Evolutionary conservation across 1,140 invertebrate species (phyloP), one percentile per base, ranked within the genome.

Genomic region (Brachionus paranguensis): DNA sequence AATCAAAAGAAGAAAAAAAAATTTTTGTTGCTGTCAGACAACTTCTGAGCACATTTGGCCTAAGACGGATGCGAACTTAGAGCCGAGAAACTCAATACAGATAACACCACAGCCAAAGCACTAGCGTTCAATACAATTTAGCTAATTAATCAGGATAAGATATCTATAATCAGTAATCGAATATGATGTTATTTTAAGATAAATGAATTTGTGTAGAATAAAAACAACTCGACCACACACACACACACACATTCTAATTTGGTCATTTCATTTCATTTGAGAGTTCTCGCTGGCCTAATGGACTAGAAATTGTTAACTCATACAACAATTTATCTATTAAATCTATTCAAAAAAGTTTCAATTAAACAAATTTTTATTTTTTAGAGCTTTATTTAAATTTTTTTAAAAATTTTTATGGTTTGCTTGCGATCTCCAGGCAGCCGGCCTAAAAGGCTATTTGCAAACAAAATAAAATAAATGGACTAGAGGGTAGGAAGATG

Each of bases 121-220:
- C 33, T 33, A 33, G 29, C 29, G 10, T 68, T 14, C 33, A 33
- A n/a, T 41, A 68, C n/a, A 68, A 68, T 68, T 41, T n/a, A 68
- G 33, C 24, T 37, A 68, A 68, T 68, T 68, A 68, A 68, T 68
- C 65, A 68, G 65, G 27, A 68, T 41, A 68, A 68, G 65, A 68
- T 68, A 68, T 68, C 65, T 68, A 33, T 3, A 47, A 47, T 11
- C 14, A 41, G 65, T 68, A 68, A 68, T 68, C 27, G 27, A 68
- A 68, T 68, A 68, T 68, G 65, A 33, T 68, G 65, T 68, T 68
- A 33, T 68, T 68, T 33, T 68, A 68, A 68, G 65, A 68, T 68
- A 68, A 68, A 33, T 33, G 27, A 68, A 33, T 33, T 68, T 68
- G 1, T 37, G 33, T 33, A 24, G 33, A 68, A 12, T 12, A n/a